A percentile compares a stretch with the other conserved stretches of the same genome.
Evolutionary conservation across 2,888 invertebrate genomes (phyloP).

Genomic region (Zygothrica quintamaculata): DNA sequence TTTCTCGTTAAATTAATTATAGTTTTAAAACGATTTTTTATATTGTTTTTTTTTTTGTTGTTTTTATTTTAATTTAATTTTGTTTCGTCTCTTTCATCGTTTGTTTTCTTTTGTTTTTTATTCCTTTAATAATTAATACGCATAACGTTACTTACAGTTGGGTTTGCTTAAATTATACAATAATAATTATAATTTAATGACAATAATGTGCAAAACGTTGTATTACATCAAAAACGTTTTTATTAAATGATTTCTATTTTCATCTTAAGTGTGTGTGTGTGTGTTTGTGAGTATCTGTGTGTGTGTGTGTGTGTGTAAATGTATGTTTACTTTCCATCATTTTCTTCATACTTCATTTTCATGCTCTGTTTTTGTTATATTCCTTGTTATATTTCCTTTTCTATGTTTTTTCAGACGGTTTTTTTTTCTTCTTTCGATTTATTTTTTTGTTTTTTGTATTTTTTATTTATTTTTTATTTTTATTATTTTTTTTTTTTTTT

Average conservation of each 20-base stretch:
- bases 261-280: constrained; percentile 29
- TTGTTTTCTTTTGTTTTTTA: constrained; percentile 9
- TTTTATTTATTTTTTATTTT: constrained; percentile 10
- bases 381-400: constrained; percentile 10
- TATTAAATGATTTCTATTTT: too few species aligned
- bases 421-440: constrained; percentile 8
- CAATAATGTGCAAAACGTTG: constrained; percentile 55
- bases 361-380: constrained; percentile 10
- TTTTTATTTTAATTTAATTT: constrained; percentile 10
- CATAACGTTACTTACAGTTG: constrained; percentile 80
- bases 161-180: constrained; percentile 68
- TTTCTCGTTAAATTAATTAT: constrained; percentile 47
- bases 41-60: constrained; percentile 10
- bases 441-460: constrained; percentile 14
- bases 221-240: neutral
- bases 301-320: constrained; percentile 28
- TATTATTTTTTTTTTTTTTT: constrained; percentile 13
- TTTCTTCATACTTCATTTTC: constrained; percentile 15
- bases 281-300: constrained; percentile 14
- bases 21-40: constrained; percentile 60
- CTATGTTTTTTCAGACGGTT: too few species aligned
- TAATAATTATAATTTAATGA: constrained; percentile 70
- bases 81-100: neutral
- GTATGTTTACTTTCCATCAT: constrained; percentile 12
- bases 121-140: constrained; percentile 67